Evolutionary conservation across 2,113 vertebrate genomes (phyloP), one percentile per base, ranked within the genome.

Genomic region (Hystrix brachyura): DNA sequence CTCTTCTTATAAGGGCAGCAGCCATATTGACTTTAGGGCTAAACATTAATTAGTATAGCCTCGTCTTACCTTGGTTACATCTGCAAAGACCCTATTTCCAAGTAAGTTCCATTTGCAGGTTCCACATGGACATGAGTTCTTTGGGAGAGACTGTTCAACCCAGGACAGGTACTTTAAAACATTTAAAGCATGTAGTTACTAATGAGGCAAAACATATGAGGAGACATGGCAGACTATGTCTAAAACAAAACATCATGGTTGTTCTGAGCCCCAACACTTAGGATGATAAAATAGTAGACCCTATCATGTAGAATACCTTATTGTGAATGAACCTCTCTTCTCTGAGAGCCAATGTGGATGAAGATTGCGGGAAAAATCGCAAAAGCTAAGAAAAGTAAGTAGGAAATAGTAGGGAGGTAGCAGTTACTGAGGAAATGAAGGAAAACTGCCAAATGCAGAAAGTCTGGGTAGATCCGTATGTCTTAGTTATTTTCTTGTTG

Each of bases 41-140:
- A 92, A 84, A 87, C 11, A 19, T 23, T 43, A 87, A 96, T 82
- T 25, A 46, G 14, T 51, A 69, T 51, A 57, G 55, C 80, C 29
- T 95, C 55, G 38, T 51, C 43, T 57, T 88, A 81, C 91, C 51
- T 81, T 71, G 59, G 46, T 89, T 29, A 80, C 9, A 69, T 80
- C 48, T 74, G 46, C 84, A 90, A 93, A 86, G 53, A 72, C 62
- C 10, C 14, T 43, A 32, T 84, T 91, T 92, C 69, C 55, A 91
- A 59, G 72, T 64, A 88, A 80, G 19, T 81, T 51, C 90, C 17
- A 74, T 80, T 91, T 5, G 53, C 1, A 60, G 55, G 10, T 83
- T 83, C 62, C 57, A 84, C 7, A 14, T 48, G 14, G 65, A 85
- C 27, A 72, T 46, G 65, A 57, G 55, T 51, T 74, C 80, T 38